Evolutionary conservation across 2,888 invertebrate genomes (phyloP).

Genomic region (Caenorhabditis sp.): DNA sequence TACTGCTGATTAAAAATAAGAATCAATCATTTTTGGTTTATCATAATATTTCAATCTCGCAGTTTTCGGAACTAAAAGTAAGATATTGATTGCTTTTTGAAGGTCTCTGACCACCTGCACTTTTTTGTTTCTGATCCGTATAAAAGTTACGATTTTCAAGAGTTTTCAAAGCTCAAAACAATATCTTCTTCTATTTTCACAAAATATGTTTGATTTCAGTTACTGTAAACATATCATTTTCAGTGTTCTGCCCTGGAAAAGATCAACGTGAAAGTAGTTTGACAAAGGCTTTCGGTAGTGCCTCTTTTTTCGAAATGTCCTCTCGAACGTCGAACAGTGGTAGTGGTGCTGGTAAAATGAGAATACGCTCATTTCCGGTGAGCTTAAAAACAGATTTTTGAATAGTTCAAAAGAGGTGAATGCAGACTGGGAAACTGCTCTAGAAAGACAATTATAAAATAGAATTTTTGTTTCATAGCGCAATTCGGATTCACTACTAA

Average conservation of each 20-base stretch:
- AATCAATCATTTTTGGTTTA: background rate
- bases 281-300: conserved; percentile 10
- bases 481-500: no score
- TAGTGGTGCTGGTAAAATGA: conserved; percentile 27
- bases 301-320: conserved; percentile 35
- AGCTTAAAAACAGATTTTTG: background rate
- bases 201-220: no score
- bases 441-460: no score
- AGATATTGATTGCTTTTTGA: background rate
- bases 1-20: background rate
- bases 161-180: no score
- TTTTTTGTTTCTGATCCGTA: no score
- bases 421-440: no score
- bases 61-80: background rate
- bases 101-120: no score
- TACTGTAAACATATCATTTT: no score
- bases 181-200: no score
- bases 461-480: no score
- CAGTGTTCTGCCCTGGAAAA: background rate
- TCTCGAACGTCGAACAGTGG: conserved; percentile 9
- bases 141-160: no score
- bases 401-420: background rate
- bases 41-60: background rate
- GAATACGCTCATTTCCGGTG: conserved; percentile 55
- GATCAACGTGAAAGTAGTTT: background rate